Conservation (phyloP, 2,113 vertebrate species). For the Saccopteryx bilineata region DNA sequence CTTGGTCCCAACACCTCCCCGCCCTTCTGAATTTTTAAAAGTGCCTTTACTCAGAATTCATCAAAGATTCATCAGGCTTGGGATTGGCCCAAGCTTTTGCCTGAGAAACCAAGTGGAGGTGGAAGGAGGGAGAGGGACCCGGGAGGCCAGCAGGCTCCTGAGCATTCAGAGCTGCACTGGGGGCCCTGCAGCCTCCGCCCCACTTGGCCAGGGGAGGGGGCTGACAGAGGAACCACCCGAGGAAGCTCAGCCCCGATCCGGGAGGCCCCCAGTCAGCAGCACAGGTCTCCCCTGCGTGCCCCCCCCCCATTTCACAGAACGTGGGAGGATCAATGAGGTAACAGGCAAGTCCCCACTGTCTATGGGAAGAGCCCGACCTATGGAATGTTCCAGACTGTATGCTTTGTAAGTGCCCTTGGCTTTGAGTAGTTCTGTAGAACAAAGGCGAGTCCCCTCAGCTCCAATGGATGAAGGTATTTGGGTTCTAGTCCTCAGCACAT, state of each 20-base stretch:
- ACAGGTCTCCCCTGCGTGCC: neutral
- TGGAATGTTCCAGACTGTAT: neutral
- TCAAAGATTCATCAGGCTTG: constrained; percentile 81
- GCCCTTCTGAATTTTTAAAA: constrained; percentile 78
- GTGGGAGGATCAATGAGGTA: too few species aligned
- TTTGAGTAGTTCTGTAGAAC: neutral
- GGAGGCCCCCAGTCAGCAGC: too few species aligned
- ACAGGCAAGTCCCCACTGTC: accelerated
- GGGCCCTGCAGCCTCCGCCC: too few species aligned
- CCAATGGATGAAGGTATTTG: accelerated
- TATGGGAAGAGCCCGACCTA: neutral
- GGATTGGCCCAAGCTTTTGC: constrained; percentile 59
- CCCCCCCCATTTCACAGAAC: neutral
- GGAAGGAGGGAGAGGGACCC: neutral
- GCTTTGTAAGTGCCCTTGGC: neutral
- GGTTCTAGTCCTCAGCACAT: neutral
- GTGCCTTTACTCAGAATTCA: constrained; percentile 75
- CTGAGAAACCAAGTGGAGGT: neutral
- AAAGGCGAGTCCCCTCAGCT: neutral
- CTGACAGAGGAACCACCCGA: accelerated
- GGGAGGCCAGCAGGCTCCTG: accelerated
- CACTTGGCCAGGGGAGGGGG: accelerated
- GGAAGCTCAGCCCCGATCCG: neutral
- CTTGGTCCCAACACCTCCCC: neutral
- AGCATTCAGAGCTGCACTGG: accelerated